Percentiles rank a stretch among this genome's conserved stretches.
phyloP scores from a whole-genome alignment of 2,888 invertebrate genomes.

The Harpagoxenus sublaevis region DNA sequence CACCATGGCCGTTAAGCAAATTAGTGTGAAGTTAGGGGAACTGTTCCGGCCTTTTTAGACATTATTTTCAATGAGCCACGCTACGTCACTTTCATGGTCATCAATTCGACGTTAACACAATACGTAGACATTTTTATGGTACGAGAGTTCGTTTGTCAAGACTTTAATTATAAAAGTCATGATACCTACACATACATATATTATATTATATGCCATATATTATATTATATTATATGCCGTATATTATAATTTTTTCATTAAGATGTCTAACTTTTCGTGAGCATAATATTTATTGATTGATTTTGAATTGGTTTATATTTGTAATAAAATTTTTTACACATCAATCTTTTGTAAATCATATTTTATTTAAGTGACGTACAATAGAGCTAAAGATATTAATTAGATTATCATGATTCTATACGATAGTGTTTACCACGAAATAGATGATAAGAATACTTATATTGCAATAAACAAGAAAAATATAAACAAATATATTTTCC shows the following conservation, averaged over 20 bases:
- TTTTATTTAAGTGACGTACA: background rate
- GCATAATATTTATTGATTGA: background rate
- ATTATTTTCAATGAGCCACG: conserved; percentile 42
- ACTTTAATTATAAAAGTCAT: background rate
- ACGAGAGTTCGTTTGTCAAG: background rate
- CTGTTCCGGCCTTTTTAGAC: conserved; percentile 39
- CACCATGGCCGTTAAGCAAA: conserved; percentile 79
- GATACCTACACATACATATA: background rate
- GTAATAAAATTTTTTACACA: background rate
- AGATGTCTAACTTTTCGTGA: background rate
- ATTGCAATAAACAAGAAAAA: conserved; percentile 1
- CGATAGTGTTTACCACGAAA: background rate
- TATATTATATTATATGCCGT: background rate
- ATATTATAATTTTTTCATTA: background rate
- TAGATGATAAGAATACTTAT: background rate
- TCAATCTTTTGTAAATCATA: background rate
- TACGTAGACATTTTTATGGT: background rate
- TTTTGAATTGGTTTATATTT: background rate
- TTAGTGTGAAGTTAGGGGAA: conserved; percentile 72
- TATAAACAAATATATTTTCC: background rate
- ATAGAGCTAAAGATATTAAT: background rate
- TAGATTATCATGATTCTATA: background rate
- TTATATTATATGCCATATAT: too few species aligned
- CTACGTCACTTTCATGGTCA: conserved; percentile 21
- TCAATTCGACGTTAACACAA: conserved; percentile 14